A percentile compares a stretch with the other conserved stretches of the same genome.
phyloP scores from a whole-genome alignment of 1,140 invertebrate species.

The Trichonephila clavata region DNA sequence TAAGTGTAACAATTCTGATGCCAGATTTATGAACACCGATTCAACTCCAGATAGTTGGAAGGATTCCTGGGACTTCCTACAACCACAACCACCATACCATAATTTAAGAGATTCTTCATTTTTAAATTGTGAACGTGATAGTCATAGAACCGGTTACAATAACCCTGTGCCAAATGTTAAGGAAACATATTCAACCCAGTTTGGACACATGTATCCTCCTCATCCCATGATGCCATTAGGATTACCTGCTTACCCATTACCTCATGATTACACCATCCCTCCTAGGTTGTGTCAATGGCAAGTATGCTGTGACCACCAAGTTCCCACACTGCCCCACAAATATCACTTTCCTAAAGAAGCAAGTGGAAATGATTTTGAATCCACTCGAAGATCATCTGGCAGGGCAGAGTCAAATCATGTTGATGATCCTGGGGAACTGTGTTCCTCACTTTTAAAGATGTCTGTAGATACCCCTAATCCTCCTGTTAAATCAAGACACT shows the following conservation, averaged over 20 bases:
- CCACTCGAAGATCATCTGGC: not conserved
- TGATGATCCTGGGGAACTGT: conserved; percentile 53
- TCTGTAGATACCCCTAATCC: conserved; percentile 48
- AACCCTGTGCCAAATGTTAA: conserved; percentile 72
- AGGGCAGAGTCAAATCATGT: conserved; percentile 22
- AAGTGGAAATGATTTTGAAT: conserved; percentile 30
- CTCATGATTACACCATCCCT: conserved; percentile 50
- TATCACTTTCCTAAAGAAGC: conserved; percentile 33
- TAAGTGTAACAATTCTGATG: conserved; percentile 55
- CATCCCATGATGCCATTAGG: conserved; percentile 64
- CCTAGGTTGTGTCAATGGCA: conserved; percentile 66
- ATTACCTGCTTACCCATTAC: conserved; percentile 44
- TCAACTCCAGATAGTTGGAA: conserved; percentile 63
- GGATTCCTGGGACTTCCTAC: conserved; percentile 63
- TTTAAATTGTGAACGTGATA: conserved; percentile 43
- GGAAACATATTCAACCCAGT: conserved; percentile 56
- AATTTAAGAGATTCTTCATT: conserved; percentile 40
- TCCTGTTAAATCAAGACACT: conserved; percentile 45
- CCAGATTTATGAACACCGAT: conserved; percentile 56
- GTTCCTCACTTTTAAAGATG: conserved; percentile 66
- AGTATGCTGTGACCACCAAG: conserved; percentile 59
- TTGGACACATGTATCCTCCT: conserved; percentile 62
- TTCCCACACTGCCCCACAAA: conserved; percentile 48
- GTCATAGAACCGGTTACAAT: conserved; percentile 61
- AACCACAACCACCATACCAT: conserved; percentile 52